These are phyloP conservation scores for Oplegnathus fasciatus DNA, from an alignment of 2,113 vertebrate species.

Conservation along the genomic window DNA sequence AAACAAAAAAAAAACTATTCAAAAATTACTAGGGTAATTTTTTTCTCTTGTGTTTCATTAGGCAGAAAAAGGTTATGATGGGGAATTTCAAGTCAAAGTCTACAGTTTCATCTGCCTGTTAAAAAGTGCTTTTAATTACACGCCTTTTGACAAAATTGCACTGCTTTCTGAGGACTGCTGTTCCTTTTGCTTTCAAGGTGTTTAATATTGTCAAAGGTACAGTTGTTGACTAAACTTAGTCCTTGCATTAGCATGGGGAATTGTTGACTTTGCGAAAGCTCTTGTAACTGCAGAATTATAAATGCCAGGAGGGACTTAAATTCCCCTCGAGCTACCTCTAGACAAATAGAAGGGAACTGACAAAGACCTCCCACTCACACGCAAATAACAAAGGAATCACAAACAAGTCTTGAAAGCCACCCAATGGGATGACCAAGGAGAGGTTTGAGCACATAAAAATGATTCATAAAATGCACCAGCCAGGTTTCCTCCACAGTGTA, in stretches of 20 bases:
- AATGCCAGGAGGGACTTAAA: conserved; percentile 46
- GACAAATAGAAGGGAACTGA: conserved; percentile 43
- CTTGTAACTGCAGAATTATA: conserved; percentile 54
- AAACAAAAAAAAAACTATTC: background rate
- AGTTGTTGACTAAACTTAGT: conserved; percentile 45
- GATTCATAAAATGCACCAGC: conserved; percentile 13
- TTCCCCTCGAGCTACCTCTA: conserved; percentile 35
- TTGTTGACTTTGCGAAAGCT: conserved; percentile 56
- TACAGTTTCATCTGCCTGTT: conserved; percentile 4
- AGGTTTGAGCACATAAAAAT: conserved; percentile 1
- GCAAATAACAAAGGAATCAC: conserved; percentile 23
- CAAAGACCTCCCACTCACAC: conserved; percentile 18
- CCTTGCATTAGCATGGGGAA: conserved; percentile 36
- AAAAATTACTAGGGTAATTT: background rate
- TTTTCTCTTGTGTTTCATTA: background rate
- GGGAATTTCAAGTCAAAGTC: conserved; percentile 25
- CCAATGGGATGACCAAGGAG: conserved; percentile 39
- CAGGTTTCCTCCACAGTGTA: background rate
- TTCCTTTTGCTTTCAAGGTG: conserved; percentile 14
- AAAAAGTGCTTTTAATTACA: conserved; percentile 40
- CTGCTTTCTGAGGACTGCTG: conserved; percentile 18
- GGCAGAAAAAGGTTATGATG: background rate
- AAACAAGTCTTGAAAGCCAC: conserved; percentile 32
- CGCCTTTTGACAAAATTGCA: conserved; percentile 14
- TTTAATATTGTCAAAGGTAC: conserved; percentile 41